Evolutionary conservation across 1,140 invertebrate genomes (phyloP), one percentile per base, ranked within the genome.

Genomic region (Metopolophium dirhodum): DNA sequence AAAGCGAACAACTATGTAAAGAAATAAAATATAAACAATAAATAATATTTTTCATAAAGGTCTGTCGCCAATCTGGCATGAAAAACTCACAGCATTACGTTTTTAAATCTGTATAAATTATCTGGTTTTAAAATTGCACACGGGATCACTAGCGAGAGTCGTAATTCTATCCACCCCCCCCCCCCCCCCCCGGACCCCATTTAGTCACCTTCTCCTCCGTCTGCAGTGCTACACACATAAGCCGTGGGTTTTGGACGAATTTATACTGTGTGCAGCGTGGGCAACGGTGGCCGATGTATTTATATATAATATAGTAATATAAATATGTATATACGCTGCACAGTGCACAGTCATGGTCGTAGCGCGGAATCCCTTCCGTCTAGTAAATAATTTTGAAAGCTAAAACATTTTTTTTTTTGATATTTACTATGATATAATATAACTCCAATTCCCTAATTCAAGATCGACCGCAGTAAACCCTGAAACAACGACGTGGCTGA

Each of bases 21-120:
- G n/a, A 7, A 77, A 77, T 77, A 2, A 20, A n/a, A n/a, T 35
- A 18, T 68, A 68, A n/a, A n/a, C 4, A n/a, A n/a, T n/a, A 77
- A 77, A 77, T n/a, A 35, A n/a, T 35, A 35, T 77, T n/a, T 77
- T n/a, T 77, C n/a, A 35, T n/a, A 77, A 77, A 18, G n/a, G n/a
- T 77, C 8, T 30, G 2, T 68, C 61, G 14, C 30, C 14, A 30
- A 18, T 35, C 6, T 3, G 14, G 6, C 30, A 18, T 77, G 61
- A 77, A n/a, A 18, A n/a, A n/a, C 2, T 68, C 30, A 26, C 26
- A 68, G 26, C 8, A 26, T n/a, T n/a, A 68, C 4, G 14, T n/a
- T 77, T 77, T 77, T 7, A 77, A 77, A 77, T 77, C 61, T 77
- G 61, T 77, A 77, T 77, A n/a, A 77, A 77, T 77, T n/a, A 77